Base-by-base conservation (phyloP, 2,113 vertebrate genomes). In the Sinocyclocheilus anophthalmus region DNA sequence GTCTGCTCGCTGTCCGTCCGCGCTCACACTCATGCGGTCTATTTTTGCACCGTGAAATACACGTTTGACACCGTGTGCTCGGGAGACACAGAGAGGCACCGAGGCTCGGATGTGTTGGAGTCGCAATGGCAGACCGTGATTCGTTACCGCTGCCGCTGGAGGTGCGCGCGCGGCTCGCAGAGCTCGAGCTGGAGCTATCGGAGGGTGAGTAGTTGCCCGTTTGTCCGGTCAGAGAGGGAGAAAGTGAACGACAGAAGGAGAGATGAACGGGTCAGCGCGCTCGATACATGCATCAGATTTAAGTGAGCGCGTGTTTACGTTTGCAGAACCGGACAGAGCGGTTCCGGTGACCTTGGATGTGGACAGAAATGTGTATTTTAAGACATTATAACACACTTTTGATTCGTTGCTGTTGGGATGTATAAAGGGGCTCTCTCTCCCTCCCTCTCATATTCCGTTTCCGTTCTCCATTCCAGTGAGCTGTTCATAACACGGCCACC, bases 181-280 rank as follows among this genome's bases (percentile, higher is more conserved):
- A 98, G 94, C 96, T 98, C 95, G 97, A 98, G 92, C 96, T 98
- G 93, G 97, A 98, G 94, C 93, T 98, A 63, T 97, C 97, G 12
- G 97, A 98, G 95, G 97, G 97, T 98, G 95, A 97, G 94, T 91
- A n/a, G 48, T 4, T 79, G 26, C 73, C 37, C 16, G 55, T 85
- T 57, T 70, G 2, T 6, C 39, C n/a, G 39, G n/a, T 63, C 22
- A n/a, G 53, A 24, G 22, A 30, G 61, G 18, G 59, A 70, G 81
- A 82, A 37, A 82, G 80, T 67, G 80, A 67, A 33, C 24, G 61
- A 69, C 79, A 30, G 20, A 65, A 22, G 79, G 18, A 37, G 45
- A 37, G 65, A 20, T 72, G 50, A 39, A 83, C 45, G 65, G 63
- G 45, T 70, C 26, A 2, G 67, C 11, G 69, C 53, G 81, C 65